Base-by-base conservation (phyloP, 1,140 invertebrate species). In the Andrena cerasifolii region DNA sequence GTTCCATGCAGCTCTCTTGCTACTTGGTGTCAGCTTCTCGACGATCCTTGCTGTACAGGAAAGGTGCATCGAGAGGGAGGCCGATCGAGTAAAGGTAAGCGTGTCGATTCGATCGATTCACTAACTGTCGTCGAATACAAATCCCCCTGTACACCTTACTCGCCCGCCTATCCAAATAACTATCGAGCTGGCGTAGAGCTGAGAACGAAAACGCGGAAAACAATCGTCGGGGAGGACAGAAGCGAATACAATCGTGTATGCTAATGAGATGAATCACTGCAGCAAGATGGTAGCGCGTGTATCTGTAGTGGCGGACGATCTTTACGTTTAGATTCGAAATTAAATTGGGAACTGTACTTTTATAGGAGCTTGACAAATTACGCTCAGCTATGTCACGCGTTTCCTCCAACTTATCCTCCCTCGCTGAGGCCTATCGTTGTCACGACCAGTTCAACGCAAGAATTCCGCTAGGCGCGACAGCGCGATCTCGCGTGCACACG, bases 1-100 rank as follows among this genome's bases (percentile, higher is more conserved):
- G 79, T 80, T 71, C 68, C 85, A 84, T 89, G 79, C 86, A 87
- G 85, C 73, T 85, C 87, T 90, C 86, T 81, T 85, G 82, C 84
- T 88, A 88, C 84, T 89, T 80, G 78, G 86, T 88, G 80, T 84
- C 87, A 88, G 87, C 84, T 83, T 85, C 89, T 89, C 86, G 75
- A 31, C 77, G 80, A 84, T 88, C 86, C 76, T 87, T 77, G 79
- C 79, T 74, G 58, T 82, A 62, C 31, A 58, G 65, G 40, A 73
- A 73, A 81, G 78, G 28, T 24, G 28, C 21, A 74, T 49, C 26
- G 18, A 49, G 33, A 61, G 66, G 53, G 56, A 58, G 53, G 54
- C 40, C 49, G 58, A 74, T 67, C 49, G 51, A 49, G 18, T 36
- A 65, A 67, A 81, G 67, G 75, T 70, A 49, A 76, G 73, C 43